Conservation (phyloP, 2,797 vertebrate species). For the Myotis pilosus region DNA sequence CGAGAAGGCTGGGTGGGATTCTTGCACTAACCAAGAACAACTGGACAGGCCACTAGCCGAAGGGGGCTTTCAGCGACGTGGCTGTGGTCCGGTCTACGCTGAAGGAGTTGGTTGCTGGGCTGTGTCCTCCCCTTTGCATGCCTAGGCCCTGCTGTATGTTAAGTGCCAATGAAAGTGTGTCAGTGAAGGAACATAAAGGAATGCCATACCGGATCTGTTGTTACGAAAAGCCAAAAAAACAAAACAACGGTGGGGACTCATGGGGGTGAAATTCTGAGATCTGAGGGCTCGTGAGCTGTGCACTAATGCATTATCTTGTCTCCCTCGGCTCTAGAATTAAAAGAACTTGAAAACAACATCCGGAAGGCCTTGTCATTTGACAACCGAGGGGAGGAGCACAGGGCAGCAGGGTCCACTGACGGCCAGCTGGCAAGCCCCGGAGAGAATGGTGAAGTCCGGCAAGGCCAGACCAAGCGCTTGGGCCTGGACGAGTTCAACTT, state of each 20-base stretch:
- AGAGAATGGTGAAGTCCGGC: slow-evolving; percentile 91
- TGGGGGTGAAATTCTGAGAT: neutral
- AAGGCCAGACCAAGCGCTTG: slow-evolving; percentile 89
- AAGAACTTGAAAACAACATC: slow-evolving; percentile 95
- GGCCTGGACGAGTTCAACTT: slow-evolving; percentile 93
- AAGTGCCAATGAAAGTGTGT: neutral
- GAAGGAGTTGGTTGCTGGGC: neutral
- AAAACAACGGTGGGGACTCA: neutral
- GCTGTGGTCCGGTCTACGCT: rapidly evolving
- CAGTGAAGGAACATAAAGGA: neutral
- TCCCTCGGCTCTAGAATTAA: slow-evolving; percentile 87
- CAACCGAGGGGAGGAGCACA: slow-evolving; percentile 91
- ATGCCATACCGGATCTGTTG: neutral
- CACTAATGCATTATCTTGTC: slow-evolving; percentile 35
- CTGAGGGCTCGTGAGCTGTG: neutral
- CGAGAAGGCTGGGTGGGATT: neutral
- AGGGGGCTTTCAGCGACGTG: neutral
- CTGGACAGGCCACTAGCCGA: neutral
- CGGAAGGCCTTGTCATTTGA: slow-evolving; percentile 95
- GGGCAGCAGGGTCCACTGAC: slow-evolving; percentile 83
- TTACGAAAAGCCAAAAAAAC: neutral
- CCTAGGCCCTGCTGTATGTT: rapidly evolving
- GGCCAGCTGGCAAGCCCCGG: slow-evolving; percentile 84
- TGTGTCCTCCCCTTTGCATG: neutral
- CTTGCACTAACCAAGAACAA: neutral